Evolutionary conservation across 2,888 invertebrate species (phyloP).

Genomic region (Metacarcinus magister): DNA sequence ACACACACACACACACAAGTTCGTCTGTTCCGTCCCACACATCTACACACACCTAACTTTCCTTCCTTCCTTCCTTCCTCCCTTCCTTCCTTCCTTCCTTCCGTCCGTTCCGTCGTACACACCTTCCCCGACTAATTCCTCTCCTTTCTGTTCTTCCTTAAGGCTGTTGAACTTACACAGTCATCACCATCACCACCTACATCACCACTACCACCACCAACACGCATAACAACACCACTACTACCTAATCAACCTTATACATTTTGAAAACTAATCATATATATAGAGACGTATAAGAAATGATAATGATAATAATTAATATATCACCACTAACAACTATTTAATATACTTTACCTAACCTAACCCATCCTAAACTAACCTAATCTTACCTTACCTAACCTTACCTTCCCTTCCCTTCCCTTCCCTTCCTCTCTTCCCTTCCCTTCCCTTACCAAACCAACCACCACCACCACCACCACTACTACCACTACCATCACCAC

Average conservation of each 20-base stretch:
- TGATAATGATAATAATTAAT: too few relatives aligned
- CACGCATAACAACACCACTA: background rate
- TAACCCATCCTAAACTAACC: too few relatives aligned
- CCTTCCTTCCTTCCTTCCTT: background rate
- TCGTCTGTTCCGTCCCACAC: too few relatives aligned
- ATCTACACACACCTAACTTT: background rate
- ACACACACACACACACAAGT: too few relatives aligned
- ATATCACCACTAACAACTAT: too few relatives aligned
- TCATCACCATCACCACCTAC: background rate
- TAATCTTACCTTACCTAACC: too few relatives aligned
- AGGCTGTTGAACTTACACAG: background rate
- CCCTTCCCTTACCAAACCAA: background rate
- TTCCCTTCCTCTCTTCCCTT: background rate
- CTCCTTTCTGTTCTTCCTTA: background rate
- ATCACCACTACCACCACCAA: background rate
- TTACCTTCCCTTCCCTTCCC: too few relatives aligned
- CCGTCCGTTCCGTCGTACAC: background rate
- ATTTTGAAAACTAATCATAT: too few relatives aligned
- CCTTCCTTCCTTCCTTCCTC: background rate
- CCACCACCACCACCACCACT: background rate
- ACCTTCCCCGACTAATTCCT: background rate
- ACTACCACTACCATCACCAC: background rate
- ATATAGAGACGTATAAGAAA: too few relatives aligned
- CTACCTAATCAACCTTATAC: background rate
- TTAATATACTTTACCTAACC: too few relatives aligned